Evolutionary conservation across 1,140 invertebrate species (phyloP).

Genomic region (Ephestia elutella): DNA sequence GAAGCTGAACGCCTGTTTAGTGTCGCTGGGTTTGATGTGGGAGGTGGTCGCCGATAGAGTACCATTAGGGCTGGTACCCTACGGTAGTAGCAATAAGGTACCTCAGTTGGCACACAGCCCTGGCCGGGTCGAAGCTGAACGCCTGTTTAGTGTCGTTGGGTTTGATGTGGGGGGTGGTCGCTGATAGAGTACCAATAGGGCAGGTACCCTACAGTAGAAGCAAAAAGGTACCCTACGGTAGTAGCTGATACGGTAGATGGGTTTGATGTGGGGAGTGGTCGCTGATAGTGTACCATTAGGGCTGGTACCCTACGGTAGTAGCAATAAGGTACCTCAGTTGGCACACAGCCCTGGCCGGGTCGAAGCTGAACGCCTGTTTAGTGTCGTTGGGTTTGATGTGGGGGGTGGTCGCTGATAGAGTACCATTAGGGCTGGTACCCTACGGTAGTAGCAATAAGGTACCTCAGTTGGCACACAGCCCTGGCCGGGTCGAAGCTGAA

Average conservation of each 20-base stretch:
- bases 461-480: slow-evolving; percentile 93
- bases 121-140: slow-evolving; percentile 90
- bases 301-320: slow-evolving; percentile 78
- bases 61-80: no score
- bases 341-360: slow-evolving; percentile 92
- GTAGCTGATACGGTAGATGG: no score
- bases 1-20: slow-evolving; percentile 92
- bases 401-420: no score
- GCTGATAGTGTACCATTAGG: slow-evolving; percentile 95
- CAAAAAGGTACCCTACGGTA: no score
- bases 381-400: slow-evolving; percentile 99
- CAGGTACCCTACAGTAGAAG: no score
- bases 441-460: no score
- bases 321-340: slow-evolving; percentile 78
- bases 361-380: slow-evolving; percentile 93
- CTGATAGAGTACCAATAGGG: no score
- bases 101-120: slow-evolving; percentile 94
- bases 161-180: slow-evolving; percentile 99
- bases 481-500: slow-evolving; percentile 93
- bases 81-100: no score
- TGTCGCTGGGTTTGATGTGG: slow-evolving; percentile 99
- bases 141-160: slow-evolving; percentile 96
- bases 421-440: no score
- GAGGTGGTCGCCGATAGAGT: no score
- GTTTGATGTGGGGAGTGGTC: no score